Conservation (phyloP, 2,888 invertebrate genomes). For the Coelinius sp. region DNA sequence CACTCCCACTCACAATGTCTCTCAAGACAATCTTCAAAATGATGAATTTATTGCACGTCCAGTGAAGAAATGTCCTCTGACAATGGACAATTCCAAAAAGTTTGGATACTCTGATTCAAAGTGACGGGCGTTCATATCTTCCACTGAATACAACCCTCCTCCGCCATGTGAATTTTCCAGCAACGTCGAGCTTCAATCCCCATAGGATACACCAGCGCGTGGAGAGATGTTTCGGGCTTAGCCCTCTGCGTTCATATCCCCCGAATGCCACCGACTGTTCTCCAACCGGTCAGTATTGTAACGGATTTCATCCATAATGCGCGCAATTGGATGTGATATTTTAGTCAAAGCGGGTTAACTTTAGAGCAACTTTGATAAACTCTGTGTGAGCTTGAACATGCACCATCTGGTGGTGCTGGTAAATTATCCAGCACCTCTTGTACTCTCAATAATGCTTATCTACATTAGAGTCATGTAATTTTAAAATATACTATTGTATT, state of each 20-base stretch:
- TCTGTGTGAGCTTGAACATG: background rate
- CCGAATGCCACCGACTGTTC: background rate
- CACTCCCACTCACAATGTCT: background rate
- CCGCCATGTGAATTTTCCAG: conserved; percentile 54
- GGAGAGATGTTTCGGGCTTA: conserved; percentile 29
- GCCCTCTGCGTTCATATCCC: conserved; percentile 29
- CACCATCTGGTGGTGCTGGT: background rate
- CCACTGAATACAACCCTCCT: conserved; percentile 38
- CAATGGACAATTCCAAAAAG: background rate
- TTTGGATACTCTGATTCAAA: background rate
- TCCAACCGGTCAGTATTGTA: conserved; percentile 54
- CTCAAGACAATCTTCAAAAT: background rate
- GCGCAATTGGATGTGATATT: conserved; percentile 44
- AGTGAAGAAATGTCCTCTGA: background rate
- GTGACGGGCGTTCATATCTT: conserved; percentile 5
- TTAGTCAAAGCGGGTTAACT: background rate
- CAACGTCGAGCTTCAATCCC: conserved; percentile 45
- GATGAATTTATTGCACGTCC: background rate
- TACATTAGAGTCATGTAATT: background rate
- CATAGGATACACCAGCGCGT: conserved; percentile 47
- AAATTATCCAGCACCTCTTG: background rate
- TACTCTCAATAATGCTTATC: background rate
- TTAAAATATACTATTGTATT: background rate
- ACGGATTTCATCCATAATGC: conserved; percentile 57
- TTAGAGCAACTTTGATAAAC: background rate